Conservation (phyloP, 1,140 invertebrate species). For the Rhyzopertha dominica region DNA sequence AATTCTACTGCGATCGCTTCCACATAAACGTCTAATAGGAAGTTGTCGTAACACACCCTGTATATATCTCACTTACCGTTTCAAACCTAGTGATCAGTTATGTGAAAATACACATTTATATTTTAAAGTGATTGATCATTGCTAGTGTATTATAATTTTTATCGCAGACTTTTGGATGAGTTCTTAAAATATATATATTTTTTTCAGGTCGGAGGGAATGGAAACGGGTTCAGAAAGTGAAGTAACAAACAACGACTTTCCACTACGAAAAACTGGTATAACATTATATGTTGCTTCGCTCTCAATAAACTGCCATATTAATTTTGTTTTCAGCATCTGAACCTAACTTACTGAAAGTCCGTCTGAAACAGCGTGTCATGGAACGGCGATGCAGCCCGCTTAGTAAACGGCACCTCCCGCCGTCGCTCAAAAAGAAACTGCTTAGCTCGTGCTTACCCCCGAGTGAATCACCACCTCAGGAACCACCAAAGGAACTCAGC, state of each 20-base stretch:
- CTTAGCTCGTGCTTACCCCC: conserved; percentile 43
- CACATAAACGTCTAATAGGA: no score
- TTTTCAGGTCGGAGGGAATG: conserved; percentile 44
- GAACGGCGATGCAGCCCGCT: conserved; percentile 83
- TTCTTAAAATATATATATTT: conserved; percentile 14
- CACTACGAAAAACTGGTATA: conserved; percentile 92
- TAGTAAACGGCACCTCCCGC: conserved; percentile 72
- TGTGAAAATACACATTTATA: no score
- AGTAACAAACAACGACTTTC: conserved; percentile 64
- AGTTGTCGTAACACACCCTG: no score
- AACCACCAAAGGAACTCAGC: conserved; percentile 40
- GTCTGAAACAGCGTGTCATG: conserved; percentile 92
- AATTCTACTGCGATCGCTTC: no score
- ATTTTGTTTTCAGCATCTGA: conserved; percentile 75
- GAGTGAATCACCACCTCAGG: conserved; percentile 47
- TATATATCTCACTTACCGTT: no score
- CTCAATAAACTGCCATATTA: no score
- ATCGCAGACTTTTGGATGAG: not conserved
- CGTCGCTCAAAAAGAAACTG: conserved; percentile 60
- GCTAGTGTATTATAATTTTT: no score
- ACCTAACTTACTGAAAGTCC: conserved; percentile 94
- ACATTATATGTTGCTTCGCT: no score
- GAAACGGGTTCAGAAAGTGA: conserved; percentile 37
- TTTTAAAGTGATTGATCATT: no score
- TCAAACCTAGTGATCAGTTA: no score